Evolutionary conservation across 2,113 vertebrate genomes (phyloP), one percentile per base, ranked within the genome.

Genomic region (Shinisaurus crocodilurus): DNA sequence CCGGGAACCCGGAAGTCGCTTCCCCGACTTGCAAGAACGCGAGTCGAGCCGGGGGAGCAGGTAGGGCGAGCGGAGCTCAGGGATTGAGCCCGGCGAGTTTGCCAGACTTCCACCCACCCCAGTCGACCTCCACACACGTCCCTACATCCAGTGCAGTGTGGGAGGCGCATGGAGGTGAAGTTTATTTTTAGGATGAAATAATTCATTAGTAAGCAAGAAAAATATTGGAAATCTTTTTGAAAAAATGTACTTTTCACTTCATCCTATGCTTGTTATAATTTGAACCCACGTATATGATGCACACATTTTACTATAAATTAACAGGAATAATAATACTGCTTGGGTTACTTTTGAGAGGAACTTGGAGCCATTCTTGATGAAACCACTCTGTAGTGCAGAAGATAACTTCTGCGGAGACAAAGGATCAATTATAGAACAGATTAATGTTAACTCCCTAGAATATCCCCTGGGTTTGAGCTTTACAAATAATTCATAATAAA

Each of bases 371-470:
- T 54, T n/a, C 69, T 86, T 70, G 34, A 86, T 86, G 18, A 70
- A 86, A 74, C 12, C 20, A 54, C 45, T 72, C 67, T 57, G 18
- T 50, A 15, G 1, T 27, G 48, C 48, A 27, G 12, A 84, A 84
- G 5, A 86, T 74, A n/a, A 86, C 6, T 74, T 86, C 69, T 7
- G 85, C 34, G 29, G 12, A 57, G 85, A 27, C 10, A 57, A 74
- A 74, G 50, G 69, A 86, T 74, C 69, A 86, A 40, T 75, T 74
- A 86, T n/a, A 86, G 50, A 86, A 57, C 48, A 74, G 48, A 86
- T 86, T 74, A 74, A 37, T 37, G 50, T 57, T 57, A 74, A 86
- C 69, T 54, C 85, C 69, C 50, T 69, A 40, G 32, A 25, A 50
- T 74, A 40, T 86, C 48, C 69, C 69, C 69, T 54, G 70, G 23